A percentile compares a stretch with the other conserved stretches of the same genome.
Evolutionary conservation across 2,797 vertebrate species (phyloP).

Genomic region (Acanthurus leucopareius): DNA sequence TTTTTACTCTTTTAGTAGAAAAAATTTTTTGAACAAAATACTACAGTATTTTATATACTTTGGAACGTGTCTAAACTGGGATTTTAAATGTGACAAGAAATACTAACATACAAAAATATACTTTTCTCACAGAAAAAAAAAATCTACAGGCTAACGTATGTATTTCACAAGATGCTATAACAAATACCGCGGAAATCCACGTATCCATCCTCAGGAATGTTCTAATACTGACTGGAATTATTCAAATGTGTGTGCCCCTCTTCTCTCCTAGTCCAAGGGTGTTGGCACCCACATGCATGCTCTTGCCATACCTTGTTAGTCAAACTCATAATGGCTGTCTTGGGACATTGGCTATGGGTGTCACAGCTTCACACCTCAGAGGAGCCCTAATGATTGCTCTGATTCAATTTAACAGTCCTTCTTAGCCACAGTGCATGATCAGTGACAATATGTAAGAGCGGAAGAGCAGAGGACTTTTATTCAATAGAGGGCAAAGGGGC

Average conservation of each 20-base stretch:
- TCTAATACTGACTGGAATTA: not conserved
- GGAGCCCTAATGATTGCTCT: constrained; percentile 58
- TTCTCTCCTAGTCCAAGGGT: not conserved
- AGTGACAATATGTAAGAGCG: constrained; percentile 22
- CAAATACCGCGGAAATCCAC: not conserved
- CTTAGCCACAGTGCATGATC: constrained; percentile 33
- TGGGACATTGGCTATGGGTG: constrained; percentile 42
- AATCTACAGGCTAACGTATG: not conserved
- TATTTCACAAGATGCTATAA: not conserved
- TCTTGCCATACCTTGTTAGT: constrained; percentile 40
- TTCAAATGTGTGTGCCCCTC: not conserved
- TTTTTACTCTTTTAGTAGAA: no score
- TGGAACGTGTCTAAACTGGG: no score
- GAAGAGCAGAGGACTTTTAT: constrained; percentile 17
- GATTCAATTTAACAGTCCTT: constrained; percentile 45
- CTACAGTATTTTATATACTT: no score
- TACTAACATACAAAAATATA: not conserved
- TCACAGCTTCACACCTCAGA: constrained; percentile 52
- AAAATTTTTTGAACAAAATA: no score
- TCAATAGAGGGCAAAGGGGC: constrained; percentile 47
- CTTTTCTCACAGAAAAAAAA: not conserved
- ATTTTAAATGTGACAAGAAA: not conserved
- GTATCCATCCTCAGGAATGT: no score
- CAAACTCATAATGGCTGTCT: constrained; percentile 31
- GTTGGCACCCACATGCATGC: constrained; percentile 8